These are phyloP conservation scores for Parelbella ahira DNA, from an alignment of 2,888 invertebrate genomes.

Conservation along the genomic window DNA sequence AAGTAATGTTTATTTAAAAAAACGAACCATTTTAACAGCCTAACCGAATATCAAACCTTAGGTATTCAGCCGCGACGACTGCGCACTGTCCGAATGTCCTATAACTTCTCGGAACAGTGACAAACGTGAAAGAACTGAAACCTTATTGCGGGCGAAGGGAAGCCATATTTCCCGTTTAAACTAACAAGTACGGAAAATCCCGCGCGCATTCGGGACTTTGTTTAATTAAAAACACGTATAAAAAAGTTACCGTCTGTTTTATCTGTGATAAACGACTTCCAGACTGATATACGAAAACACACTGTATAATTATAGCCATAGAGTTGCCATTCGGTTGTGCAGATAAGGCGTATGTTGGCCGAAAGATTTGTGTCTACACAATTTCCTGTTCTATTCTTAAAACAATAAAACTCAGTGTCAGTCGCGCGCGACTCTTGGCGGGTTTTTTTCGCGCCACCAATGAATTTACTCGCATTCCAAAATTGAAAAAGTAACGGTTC, in stretches of 20 bases:
- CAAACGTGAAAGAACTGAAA: conserved; percentile 17
- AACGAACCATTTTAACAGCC: too few species aligned
- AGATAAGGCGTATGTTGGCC: too few species aligned
- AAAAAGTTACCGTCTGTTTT: conserved; percentile 68
- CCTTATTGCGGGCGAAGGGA: conserved; percentile 34
- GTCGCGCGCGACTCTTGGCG: conserved; percentile 45
- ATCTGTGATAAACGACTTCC: conserved; percentile 68
- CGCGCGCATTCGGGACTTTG: conserved; percentile 47
- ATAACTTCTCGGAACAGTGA: conserved; percentile 12
- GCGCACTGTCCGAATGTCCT: not conserved
- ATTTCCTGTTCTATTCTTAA: conserved; percentile 71
- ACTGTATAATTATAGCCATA: conserved; percentile 34
- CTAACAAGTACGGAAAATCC: conserved; percentile 49
- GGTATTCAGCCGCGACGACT: too few species aligned
- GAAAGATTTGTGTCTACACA: conserved; percentile 58
- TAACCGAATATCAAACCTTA: too few species aligned
- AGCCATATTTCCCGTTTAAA: conserved; percentile 39
- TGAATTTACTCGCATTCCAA: conserved; percentile 9
- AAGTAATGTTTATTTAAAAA: too few species aligned
- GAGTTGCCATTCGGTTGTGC: conserved; percentile 36
- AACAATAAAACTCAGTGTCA: conserved; percentile 65
- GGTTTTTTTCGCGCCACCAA: conserved; percentile 18
- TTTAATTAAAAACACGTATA: conserved; percentile 79
- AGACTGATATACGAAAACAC: conserved; percentile 39
- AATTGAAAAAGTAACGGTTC: not conserved